Conservation (phyloP, 2,888 invertebrate species). For the Chymomyza amoena region DNA sequence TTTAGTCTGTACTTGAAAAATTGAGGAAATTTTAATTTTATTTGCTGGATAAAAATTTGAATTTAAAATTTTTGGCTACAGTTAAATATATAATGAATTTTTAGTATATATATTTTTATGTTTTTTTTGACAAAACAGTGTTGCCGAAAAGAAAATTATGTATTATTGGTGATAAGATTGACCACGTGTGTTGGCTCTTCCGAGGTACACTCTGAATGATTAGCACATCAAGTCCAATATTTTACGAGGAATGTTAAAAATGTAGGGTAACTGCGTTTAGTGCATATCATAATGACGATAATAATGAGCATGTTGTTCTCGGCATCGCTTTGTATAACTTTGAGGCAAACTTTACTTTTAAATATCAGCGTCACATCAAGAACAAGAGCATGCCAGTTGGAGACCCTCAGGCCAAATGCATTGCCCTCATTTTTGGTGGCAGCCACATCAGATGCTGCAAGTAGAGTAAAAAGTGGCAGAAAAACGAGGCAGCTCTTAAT, state of each 20-base stretch:
- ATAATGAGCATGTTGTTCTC: conserved; percentile 41
- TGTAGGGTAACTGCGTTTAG: neutral
- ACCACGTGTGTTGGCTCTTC: no score
- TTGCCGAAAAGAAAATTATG: no score
- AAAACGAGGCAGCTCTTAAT: conserved; percentile 30
- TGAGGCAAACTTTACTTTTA: conserved; percentile 63
- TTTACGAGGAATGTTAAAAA: neutral
- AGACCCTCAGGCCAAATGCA: conserved; percentile 62
- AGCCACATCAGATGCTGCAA: conserved; percentile 51
- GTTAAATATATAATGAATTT: no score
- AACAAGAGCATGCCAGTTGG: conserved; percentile 38
- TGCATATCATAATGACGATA: conserved; percentile 19
- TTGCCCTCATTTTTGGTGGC: conserved; percentile 59
- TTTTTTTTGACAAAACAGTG: no score
- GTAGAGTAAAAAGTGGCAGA: no score
- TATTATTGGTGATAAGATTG: no score
- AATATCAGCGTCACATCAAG: conserved; percentile 69
- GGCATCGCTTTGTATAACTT: conserved; percentile 35
- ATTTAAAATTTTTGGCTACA: no score
- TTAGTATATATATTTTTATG: no score
- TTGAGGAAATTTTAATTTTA: no score
- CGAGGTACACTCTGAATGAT: neutral
- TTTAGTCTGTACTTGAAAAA: no score
- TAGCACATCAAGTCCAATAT: neutral
- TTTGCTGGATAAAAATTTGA: no score